Base-by-base conservation (phyloP, 1,140 invertebrate genomes). In the Cylas formicarius region DNA sequence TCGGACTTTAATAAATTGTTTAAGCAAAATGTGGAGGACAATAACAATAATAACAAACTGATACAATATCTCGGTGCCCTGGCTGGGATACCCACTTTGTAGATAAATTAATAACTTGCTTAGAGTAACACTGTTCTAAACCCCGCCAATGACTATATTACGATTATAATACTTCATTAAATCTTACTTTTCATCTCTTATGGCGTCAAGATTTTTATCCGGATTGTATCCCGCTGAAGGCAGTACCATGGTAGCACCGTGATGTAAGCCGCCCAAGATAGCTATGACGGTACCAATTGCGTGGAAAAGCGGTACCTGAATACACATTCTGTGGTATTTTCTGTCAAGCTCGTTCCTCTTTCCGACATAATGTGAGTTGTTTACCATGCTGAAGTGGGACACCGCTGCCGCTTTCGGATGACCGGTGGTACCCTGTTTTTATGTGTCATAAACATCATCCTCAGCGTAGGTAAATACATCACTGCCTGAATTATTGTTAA, bases 291-390 rank as follows among this genome's bases (percentile, higher is more conserved):
- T 79, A 0, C 89, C 93, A 61, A 86, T 90, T 8, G 84, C 90
- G 62, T 98, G 95, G 61, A 96, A 97, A 7, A 96, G 71, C 0
- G 93, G 94, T 1, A 90, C 85, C 63, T 91, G 82, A 0, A 83
- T 54, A 56, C 88, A 91, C 22, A 87, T 65, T 6, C 55, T 74
- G 18, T 70, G 68, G 32, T 70, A 68, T 21, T 67, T 67, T 35
- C 68, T 56, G 27, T 74, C 53, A 29, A 80, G 70, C 23, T 72
- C 70, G 10, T 76, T 62, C 44, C 85, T 72, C 36, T 69, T 63
- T 0, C 77, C 80, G 29, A 75, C 66, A 60, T 82, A 73, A 46
- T 78, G 80, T 4, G 79, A 74, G 65, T 97, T 97, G 60, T 97
- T 97, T 0, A 95, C 71, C 3, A 91, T 69, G 44, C 81, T 83